These are phyloP conservation scores for Thalassoma bifasciatum DNA, from an alignment of 2,113 vertebrate species.

Conservation along the genomic window DNA sequence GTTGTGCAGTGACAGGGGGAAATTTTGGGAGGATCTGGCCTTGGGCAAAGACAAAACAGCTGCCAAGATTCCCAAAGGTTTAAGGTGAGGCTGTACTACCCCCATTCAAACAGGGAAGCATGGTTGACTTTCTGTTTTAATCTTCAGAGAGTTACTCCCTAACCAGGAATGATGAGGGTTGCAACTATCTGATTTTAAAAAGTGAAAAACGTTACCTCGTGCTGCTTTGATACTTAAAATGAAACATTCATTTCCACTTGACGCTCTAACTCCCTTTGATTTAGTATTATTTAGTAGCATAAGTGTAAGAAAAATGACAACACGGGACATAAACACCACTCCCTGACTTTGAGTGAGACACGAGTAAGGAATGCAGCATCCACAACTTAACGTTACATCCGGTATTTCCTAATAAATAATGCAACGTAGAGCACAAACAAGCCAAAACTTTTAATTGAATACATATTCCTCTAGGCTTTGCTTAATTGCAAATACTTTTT, in stretches of 20 bases:
- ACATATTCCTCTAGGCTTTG: fast-evolving
- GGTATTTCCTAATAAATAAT: background rate
- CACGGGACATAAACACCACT: background rate
- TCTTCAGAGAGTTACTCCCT: conserved; percentile 1
- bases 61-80: conserved; percentile 36
- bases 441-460: background rate
- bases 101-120: background rate
- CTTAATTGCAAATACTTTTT: fast-evolving
- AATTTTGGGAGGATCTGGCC: conserved; percentile 9
- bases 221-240: background rate
- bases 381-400: background rate
- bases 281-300: no score
- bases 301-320: background rate
- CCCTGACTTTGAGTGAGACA: background rate
- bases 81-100: no score
- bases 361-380: conserved; percentile 9
- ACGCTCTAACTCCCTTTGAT: no score
- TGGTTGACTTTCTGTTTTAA: no score
- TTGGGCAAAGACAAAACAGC: conserved; percentile 43
- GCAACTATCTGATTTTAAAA: background rate
- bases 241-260: background rate
- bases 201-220: background rate
- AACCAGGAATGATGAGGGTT: background rate
- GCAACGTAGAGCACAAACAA: background rate
- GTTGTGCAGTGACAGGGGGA: background rate